Conservation (phyloP, 2,797 vertebrate genomes). For the Hoplostethus atlanticus region DNA sequence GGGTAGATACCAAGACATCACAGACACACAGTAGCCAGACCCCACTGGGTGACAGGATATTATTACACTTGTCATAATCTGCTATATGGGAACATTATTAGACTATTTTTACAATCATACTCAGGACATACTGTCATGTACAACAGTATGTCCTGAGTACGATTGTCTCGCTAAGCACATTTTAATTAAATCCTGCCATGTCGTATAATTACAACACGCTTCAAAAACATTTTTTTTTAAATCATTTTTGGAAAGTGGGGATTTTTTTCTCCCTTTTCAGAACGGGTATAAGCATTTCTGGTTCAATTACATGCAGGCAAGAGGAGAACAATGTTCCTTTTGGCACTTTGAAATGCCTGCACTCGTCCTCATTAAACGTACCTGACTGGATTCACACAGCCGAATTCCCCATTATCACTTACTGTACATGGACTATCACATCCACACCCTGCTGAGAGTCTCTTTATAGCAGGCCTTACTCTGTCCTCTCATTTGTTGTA, state of each 20-base stretch:
- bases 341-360: slow-evolving; percentile 39
- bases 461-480: slow-evolving; percentile 31
- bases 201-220: slow-evolving; percentile 39
- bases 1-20: background rate
- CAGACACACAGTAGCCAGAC: slow-evolving; percentile 28
- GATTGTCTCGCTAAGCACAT: background rate
- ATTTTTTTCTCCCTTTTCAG: slow-evolving; percentile 11
- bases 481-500: slow-evolving; percentile 22
- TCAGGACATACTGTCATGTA: slow-evolving; percentile 1
- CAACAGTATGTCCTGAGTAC: background rate
- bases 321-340: slow-evolving; percentile 45
- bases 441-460: slow-evolving; percentile 32
- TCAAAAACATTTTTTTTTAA: slow-evolving; percentile 37
- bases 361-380: slow-evolving; percentile 67
- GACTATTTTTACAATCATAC: too few species aligned
- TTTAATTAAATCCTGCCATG: slow-evolving; percentile 43
- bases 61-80: slow-evolving; percentile 16
- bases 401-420: slow-evolving; percentile 46
- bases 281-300: slow-evolving; percentile 15
- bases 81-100: slow-evolving; percentile 6
- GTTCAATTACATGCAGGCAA: slow-evolving; percentile 40
- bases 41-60: slow-evolving; percentile 12
- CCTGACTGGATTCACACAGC: slow-evolving; percentile 51
- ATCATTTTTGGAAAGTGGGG: background rate
- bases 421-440: slow-evolving; percentile 41